Evolutionary conservation across 2,797 vertebrate genomes (phyloP).

Genomic region (Hippopotamyrus pictus): DNA sequence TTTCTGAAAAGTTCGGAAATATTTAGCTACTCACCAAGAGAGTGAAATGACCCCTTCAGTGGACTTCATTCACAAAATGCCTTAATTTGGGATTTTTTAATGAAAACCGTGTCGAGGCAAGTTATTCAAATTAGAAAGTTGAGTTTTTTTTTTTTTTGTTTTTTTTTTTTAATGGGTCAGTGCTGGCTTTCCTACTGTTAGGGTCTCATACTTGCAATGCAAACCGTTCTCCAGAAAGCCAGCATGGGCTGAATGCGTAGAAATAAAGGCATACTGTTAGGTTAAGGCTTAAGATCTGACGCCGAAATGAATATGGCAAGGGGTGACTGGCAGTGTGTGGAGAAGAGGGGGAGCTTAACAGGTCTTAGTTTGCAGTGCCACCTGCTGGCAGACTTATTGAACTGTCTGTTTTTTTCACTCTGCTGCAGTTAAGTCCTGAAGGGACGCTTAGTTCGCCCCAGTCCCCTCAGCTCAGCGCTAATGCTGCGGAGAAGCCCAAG

Average conservation of each 20-base stretch:
- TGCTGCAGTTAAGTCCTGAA: slow-evolving; percentile 51
- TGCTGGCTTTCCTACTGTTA: not conserved
- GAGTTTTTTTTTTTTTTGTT: not conserved
- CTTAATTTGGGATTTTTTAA: not conserved
- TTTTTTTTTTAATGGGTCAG: not conserved
- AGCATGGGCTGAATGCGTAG: not conserved
- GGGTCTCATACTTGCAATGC: not conserved
- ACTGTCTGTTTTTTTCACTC: not conserved
- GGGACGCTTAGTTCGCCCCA: slow-evolving; percentile 72
- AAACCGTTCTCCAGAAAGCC: not conserved
- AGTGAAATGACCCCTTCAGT: not conserved
- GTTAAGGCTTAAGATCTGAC: not conserved
- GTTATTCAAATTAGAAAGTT: not conserved
- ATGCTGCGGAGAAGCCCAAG: slow-evolving; percentile 85
- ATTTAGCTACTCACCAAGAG: not conserved
- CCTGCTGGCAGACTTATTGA: slow-evolving; percentile 20
- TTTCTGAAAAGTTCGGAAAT: not conserved
- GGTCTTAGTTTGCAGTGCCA: slow-evolving; percentile 12
- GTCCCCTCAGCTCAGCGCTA: slow-evolving; percentile 66
- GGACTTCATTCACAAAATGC: not conserved
- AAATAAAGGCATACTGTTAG: not conserved
- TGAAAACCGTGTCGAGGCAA: not conserved
- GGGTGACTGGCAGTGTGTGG: not conserved
- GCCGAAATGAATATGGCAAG: not conserved
- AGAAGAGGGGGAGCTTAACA: not conserved